Evolutionary conservation across 37 sponge, comb jelly and placozoan species (phyloP).

Genomic region (Trichoplax adhaerens): DNA sequence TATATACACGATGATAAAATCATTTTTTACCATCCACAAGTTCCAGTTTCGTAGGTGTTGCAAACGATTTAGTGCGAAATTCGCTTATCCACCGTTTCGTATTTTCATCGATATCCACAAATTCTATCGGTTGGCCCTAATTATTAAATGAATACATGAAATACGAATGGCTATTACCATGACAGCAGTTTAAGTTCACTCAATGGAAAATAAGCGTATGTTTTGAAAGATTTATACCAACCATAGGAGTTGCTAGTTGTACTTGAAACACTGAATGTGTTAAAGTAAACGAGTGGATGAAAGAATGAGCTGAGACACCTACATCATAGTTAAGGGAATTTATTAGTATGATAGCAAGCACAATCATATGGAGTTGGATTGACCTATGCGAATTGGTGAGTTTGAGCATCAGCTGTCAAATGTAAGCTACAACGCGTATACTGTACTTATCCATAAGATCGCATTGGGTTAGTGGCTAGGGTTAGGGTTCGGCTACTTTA

Average conservation of each 20-base stretch:
- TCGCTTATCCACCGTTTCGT: conserved; percentile 62
- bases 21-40: conserved; percentile 41
- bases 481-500: too few species aligned
- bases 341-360: too few species aligned
- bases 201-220: background rate
- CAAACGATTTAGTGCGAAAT: conserved; percentile 45
- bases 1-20: background rate
- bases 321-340: background rate
- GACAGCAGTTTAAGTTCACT: background rate
- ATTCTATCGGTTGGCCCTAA: conserved; percentile 45
- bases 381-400: too few species aligned
- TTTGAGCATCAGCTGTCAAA: too few species aligned
- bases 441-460: too few species aligned
- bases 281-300: conserved; percentile 68
- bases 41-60: conserved; percentile 49
- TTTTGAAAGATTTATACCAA: background rate
- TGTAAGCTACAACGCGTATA: too few species aligned
- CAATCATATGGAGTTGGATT: too few species aligned
- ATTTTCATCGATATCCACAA: conserved; percentile 51
- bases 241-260: conserved; percentile 68
- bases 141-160: background rate
- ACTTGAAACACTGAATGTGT: conserved; percentile 72
- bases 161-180: background rate
- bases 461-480: too few species aligned
- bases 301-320: conserved; percentile 74